phyloP scores from a whole-genome alignment of 2,888 invertebrate genomes.

The Tipula vernalis region DNA sequence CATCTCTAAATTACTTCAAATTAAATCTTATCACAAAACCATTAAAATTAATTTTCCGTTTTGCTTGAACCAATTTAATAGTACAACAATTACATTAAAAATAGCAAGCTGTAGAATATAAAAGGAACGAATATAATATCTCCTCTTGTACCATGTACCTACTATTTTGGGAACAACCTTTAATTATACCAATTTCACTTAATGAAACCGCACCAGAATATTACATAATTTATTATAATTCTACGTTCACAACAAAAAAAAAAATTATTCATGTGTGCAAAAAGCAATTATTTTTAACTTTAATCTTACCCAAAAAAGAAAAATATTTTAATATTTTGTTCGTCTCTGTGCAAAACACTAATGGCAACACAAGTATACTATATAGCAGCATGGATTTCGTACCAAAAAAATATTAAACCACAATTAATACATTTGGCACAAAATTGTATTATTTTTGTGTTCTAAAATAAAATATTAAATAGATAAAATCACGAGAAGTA shows the following conservation, averaged over 20 bases:
- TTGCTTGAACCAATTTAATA: neutral
- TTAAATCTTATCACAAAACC: neutral
- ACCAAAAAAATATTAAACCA: neutral
- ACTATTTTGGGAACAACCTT: neutral
- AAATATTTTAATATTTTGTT: neutral
- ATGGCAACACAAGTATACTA: neutral
- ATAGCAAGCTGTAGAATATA: neutral
- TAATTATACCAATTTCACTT: neutral
- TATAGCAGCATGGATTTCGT: neutral
- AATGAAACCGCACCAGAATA: neutral
- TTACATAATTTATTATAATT: neutral
- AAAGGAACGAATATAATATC: neutral
- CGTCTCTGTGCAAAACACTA: neutral
- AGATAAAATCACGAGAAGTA: neutral
- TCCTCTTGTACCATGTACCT: neutral
- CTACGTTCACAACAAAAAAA: neutral
- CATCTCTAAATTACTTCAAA: neutral
- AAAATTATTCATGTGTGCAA: neutral
- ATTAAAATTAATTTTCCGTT: neutral
- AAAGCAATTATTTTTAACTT: neutral
- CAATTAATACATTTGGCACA: slow-evolving; percentile 4
- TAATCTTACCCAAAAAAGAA: neutral
- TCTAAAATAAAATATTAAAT: neutral
- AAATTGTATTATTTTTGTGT: neutral
- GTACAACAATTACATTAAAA: neutral